phyloP scores from a whole-genome alignment of 1,140 invertebrate species.

The Bombus picipes region DNA sequence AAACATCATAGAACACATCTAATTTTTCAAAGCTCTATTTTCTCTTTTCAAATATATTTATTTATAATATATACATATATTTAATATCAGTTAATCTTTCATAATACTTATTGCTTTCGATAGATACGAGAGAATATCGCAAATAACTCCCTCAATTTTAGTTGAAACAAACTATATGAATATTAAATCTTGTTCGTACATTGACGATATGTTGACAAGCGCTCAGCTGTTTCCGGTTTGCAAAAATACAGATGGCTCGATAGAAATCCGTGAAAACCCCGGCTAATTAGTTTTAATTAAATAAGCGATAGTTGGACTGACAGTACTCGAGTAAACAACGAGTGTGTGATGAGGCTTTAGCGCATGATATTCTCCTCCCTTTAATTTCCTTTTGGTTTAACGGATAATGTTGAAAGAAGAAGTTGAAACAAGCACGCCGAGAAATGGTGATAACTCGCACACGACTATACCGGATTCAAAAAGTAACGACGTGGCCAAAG shows the following conservation, averaged over 20 bases:
- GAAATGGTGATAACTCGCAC: conserved; percentile 74
- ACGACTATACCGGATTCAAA: conserved; percentile 63
- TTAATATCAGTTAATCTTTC: not conserved
- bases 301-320: conserved; percentile 17
- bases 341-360: conserved; percentile 32
- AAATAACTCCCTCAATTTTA: not conserved
- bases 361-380: not conserved
- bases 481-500: conserved; percentile 77
- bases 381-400: conserved; percentile 48
- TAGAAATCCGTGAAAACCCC: conserved; percentile 41
- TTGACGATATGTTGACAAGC: conserved; percentile 40
- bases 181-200: conserved; percentile 9
- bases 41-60: not conserved
- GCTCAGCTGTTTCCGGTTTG: conserved; percentile 54
- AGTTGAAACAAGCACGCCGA: conserved; percentile 59
- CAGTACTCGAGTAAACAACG: not conserved
- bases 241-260: conserved; percentile 43
- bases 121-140: not conserved
- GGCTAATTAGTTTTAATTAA: conserved; percentile 55
- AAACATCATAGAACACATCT: not conserved
- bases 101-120: not conserved
- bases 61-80: not conserved
- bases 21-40: not conserved
- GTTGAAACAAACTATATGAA: not conserved
- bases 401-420: conserved; percentile 74